These are phyloP conservation scores for Diachrysia chrysitis DNA, from an alignment of 2,888 invertebrate species.

Conservation along the genomic window DNA sequence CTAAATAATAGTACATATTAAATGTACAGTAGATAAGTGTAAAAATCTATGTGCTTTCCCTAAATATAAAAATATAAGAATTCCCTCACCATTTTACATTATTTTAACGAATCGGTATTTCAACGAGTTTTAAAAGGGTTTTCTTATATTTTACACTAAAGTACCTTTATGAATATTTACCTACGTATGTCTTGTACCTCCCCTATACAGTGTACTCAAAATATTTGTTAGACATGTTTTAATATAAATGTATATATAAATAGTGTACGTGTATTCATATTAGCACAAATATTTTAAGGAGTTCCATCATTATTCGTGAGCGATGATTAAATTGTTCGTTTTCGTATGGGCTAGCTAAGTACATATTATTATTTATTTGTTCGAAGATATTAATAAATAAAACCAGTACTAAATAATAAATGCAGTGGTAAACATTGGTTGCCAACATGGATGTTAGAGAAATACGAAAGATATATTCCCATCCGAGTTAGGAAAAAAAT, in stretches of 20 bases:
- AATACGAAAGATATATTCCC: too few relatives aligned
- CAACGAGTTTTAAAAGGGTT: conserved; percentile 54
- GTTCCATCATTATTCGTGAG: too few relatives aligned
- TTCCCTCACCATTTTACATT: conserved; percentile 52
- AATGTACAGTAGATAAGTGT: neutral
- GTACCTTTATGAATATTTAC: conserved; percentile 67
- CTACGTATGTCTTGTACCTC: conserved; percentile 66
- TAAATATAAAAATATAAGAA: conserved; percentile 66
- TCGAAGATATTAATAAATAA: too few relatives aligned
- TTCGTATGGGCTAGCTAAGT: too few relatives aligned
- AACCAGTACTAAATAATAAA: too few relatives aligned
- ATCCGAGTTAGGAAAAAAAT: too few relatives aligned
- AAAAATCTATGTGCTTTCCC: conserved; percentile 57
- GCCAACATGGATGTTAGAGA: too few relatives aligned
- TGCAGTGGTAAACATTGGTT: too few relatives aligned
- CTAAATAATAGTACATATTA: too few relatives aligned
- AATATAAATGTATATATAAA: conserved; percentile 61
- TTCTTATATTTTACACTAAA: conserved; percentile 72
- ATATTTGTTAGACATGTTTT: conserved; percentile 72
- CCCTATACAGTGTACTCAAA: conserved; percentile 73
- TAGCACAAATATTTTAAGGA: conserved; percentile 3
- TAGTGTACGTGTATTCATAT: conserved; percentile 63
- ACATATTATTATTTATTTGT: too few relatives aligned
- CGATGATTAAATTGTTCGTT: too few relatives aligned
- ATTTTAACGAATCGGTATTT: conserved; percentile 23